Evolutionary conservation across 2,797 vertebrate genomes (phyloP).

Genomic region (Ceryle rudis): DNA sequence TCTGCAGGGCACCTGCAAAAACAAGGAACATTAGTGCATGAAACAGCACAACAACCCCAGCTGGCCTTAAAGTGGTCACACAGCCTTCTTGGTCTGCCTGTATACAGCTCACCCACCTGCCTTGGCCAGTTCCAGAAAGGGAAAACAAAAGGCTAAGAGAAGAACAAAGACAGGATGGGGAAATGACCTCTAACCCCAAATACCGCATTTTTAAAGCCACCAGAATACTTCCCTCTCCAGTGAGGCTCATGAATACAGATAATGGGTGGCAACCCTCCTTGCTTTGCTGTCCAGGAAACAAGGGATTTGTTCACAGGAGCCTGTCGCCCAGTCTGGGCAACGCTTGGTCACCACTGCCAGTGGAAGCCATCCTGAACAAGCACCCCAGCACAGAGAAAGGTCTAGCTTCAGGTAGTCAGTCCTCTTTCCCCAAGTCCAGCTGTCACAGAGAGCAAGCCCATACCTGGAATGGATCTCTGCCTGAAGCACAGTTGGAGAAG

Average conservation of each 20-base stretch:
- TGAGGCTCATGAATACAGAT: neutral
- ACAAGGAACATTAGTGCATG: neutral
- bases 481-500: neutral
- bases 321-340: too few species aligned
- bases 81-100: accelerated
- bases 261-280: neutral
- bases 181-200: neutral
- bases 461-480: constrained; percentile 64
- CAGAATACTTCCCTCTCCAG: neutral
- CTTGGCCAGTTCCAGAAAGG: neutral
- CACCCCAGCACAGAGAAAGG: neutral
- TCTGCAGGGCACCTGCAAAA: constrained; percentile 40
- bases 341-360: neutral
- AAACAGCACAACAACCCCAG: neutral
- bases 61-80: too few species aligned
- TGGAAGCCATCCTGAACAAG: neutral
- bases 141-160: neutral
- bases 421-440: too few species aligned
- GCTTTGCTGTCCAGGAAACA: neutral
- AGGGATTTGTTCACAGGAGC: neutral
- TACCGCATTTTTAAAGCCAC: neutral
- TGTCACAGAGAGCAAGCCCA: neutral
- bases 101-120: neutral
- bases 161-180: neutral
- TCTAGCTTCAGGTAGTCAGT: neutral